Evolutionary conservation across 1,140 invertebrate species (phyloP), one percentile per base, ranked within the genome.

Genomic region (Caenorhabditis latens): DNA sequence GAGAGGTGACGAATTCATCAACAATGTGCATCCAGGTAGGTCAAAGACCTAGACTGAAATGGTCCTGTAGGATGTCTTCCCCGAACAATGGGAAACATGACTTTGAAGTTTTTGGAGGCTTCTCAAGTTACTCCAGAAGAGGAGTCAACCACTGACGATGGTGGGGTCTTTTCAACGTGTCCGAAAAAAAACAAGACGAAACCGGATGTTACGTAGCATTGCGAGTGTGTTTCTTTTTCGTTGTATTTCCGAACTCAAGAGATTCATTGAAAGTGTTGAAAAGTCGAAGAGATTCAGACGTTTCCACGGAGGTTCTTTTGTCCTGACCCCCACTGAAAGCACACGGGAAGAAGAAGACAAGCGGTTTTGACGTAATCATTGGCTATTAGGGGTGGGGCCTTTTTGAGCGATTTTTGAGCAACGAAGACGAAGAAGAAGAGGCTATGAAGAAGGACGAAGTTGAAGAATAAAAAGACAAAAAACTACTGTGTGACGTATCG

Each of bases 161-260:
- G 42, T 71, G 65, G 9, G n/a, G 9, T 63, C 24, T 14, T 21
- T 16, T 14, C 40, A 5, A n/a, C 8, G 65, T 61, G 40, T 16
- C 65, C 42, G 65, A 71, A 71, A 71, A 71, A 71, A 71, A 71
- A 71, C 65, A 71, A 71, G 65, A 71, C 65, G 65, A 71, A 71
- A 71, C 65, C 65, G 65, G 65, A 71, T 71, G 65, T 71, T 71
- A 71, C 65, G 65, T 71, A 43, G 65, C 40, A 19, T 71, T 71
- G 65, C 65, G 14, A 71, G 65, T 71, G 65, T 71, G n/a, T 67
- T 24, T 71, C 11, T 19, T 71, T 71, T 46, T 40, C 8, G 40
- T 71, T 71, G 65, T 71, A 71, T 71, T 71, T 71, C 65, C 65
- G 65, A 71, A 71, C 71, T 42, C 42, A 19, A 79, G 46, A 50